A percentile compares a stretch with the other conserved stretches of the same genome.
Conservation (phyloP, 2,888 invertebrate genomes). For the Gymnosoma rotundatum region DNA sequence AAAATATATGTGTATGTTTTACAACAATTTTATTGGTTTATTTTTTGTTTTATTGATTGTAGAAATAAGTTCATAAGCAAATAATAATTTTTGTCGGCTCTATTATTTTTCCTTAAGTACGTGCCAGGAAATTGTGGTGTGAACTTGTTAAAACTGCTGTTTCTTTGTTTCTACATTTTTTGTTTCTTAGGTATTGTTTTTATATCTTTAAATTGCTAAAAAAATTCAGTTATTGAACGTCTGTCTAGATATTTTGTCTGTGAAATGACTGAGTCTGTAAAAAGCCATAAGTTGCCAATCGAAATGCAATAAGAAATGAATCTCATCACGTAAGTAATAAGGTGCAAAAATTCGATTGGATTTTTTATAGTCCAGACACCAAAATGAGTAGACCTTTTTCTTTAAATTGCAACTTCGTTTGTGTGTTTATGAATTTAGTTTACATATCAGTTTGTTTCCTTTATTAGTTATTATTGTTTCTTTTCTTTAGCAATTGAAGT, state of each 20-base stretch:
- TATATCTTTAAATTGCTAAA: conserved; percentile 28
- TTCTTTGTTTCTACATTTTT: conserved; percentile 8
- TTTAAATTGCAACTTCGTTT: neutral
- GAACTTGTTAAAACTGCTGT: conserved; percentile 72
- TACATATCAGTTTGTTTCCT: neutral
- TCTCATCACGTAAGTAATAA: conserved; percentile 65
- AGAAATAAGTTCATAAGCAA: conserved; percentile 58
- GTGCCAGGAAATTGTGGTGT: conserved; percentile 75
- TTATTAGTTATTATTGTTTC: neutral
- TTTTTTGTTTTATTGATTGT: conserved; percentile 24
- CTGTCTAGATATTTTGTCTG: conserved; percentile 28
- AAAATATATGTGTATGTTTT: neutral
- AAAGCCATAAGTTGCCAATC: conserved; percentile 50
- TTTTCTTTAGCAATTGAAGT: conserved; percentile 7
- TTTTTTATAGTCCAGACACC: conserved; percentile 42
- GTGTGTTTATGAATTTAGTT: conserved; percentile 20
- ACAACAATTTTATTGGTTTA: neutral
- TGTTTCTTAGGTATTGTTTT: conserved; percentile 11
- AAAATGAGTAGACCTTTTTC: conserved; percentile 26
- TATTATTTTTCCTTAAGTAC: conserved; percentile 71
- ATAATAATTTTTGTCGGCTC: conserved; percentile 64
- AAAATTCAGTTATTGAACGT: neutral
- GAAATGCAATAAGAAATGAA: conserved; percentile 35
- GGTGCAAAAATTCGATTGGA: conserved; percentile 64
- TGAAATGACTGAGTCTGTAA: conserved; percentile 6